Evolutionary conservation across 2,113 vertebrate species (phyloP).

Genomic region (Arenaria interpres): DNA sequence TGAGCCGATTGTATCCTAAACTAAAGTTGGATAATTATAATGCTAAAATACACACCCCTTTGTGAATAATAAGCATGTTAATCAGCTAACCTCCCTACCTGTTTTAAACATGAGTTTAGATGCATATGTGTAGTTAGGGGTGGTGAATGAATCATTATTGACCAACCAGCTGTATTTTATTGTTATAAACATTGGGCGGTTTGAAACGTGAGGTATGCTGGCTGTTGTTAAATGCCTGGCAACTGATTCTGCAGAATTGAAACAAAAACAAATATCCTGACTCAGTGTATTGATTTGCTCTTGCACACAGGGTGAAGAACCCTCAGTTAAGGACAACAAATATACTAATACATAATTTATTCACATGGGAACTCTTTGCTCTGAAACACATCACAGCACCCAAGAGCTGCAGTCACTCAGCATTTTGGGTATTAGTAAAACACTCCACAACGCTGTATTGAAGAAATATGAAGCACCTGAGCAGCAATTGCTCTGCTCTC

Average conservation of each 20-base stretch:
- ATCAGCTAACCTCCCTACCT: neutral
- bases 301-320: neutral
- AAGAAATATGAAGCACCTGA: neutral
- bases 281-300: neutral
- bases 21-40: neutral
- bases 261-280: neutral
- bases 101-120: neutral
- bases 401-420: neutral
- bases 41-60: neutral
- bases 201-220: neutral
- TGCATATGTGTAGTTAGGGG: neutral
- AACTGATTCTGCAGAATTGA: neutral
- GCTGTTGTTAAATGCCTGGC: neutral
- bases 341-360: neutral
- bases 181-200: neutral
- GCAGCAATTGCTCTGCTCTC: neutral
- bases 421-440: neutral
- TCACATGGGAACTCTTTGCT: neutral
- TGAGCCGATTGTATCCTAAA: neutral
- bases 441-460: rapidly evolving
- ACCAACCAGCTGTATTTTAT: neutral
- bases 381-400: neutral
- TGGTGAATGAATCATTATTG: neutral
- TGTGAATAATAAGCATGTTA: neutral
- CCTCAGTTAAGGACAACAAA: neutral